Base-by-base conservation (phyloP, 2,888 invertebrate genomes). In the Limnephilus lunatus region DNA sequence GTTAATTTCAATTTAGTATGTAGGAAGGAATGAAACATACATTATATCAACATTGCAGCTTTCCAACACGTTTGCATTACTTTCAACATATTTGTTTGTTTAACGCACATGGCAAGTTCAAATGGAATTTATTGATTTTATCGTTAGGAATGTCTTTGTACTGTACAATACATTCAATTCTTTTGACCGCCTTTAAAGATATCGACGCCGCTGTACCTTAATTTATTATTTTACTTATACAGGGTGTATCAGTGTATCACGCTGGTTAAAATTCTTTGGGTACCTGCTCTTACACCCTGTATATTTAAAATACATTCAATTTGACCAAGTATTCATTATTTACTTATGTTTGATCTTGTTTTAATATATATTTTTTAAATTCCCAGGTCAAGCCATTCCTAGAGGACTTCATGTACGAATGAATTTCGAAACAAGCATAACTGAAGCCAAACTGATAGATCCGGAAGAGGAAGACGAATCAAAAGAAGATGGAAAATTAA, bases 341-440 rank as follows among this genome's bases (percentile, higher is more conserved):
- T 48, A 15, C 3, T 14, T 15, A 5, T 7, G 19, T 1, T n/a
- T 68, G 25, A n/a, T 7, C 25, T n/a, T 25, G n/a, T 68, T 68
- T 25, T 68, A 25, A 68, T 68, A 0, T 68, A n/a, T 25, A 68
- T n/a, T 68, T n/a, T 25, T 9, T 68, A n/a, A n/a, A 81, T 88
- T 94, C 95, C 85, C 94, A 97, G 98, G 97, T 92, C 97, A 98
- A 95, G 95, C 96, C 31, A 96, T 98, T 94, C 98, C 98, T 1
- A 95, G 96, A 92, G 98, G 98, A 1, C 95, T 98, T 4, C 98
- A 98, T 94, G 96, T 98, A 9, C 96, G 98, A 88, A 96, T 98
- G 92, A 97, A 98, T 95, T 95, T 98, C n/a, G 95, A 97, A 95
- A 98, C 98, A 19, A 98, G 98, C 0, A 94, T 96, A 93, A 97